Base-by-base conservation (phyloP, 2,113 vertebrate species). In the Athene cunicularia region DNA sequence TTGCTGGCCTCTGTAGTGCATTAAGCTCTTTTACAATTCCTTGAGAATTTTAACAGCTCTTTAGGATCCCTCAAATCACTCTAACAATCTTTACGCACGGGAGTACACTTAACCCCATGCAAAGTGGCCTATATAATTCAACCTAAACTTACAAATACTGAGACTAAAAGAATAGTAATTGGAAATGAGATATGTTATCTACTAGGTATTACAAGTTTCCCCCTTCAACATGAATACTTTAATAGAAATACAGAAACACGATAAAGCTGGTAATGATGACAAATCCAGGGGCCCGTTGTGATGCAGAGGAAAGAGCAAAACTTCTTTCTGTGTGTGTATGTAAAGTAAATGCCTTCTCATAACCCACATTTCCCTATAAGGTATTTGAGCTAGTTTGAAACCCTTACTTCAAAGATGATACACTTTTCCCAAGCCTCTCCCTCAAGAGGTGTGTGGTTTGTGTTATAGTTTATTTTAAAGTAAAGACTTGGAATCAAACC, bases 401-500 rank as follows among this genome's bases (percentile, higher is more conserved):
- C 79, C 55, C 83, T 88, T 23, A 85, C 77, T 93, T 95, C 89
- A 83, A 92, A 91, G 58, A 79, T 35, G 21, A 75, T 92, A 62
- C 12, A 59, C 55, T 94, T 94, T 94, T 91, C 92, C 79, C 92
- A 91, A 91, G n/a, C 22, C 27, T 95, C 56, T 92, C 73, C 58
- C 88, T 92, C 56, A 82, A 96, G 77, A 97, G 81, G 66, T 92
- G 87, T 90, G 83, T 75, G 83, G 88, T 90, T 97, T 96, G 30
- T 83, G 53, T 80, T 39, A 88, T 5, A 82, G 56, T 94, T 96
- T 91, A 90, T 70, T 96, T 94, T 88, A 80, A 97, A 91, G 83
- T 49, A 76, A 37, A 59, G 60, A 93, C 71, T 87, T 93, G 64
- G 86, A 93, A 91, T 94, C 37, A 76, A 94, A 94, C 27, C 18